Conservation (phyloP, 2,888 invertebrate genomes). For the Mactromeris polynyma region DNA sequence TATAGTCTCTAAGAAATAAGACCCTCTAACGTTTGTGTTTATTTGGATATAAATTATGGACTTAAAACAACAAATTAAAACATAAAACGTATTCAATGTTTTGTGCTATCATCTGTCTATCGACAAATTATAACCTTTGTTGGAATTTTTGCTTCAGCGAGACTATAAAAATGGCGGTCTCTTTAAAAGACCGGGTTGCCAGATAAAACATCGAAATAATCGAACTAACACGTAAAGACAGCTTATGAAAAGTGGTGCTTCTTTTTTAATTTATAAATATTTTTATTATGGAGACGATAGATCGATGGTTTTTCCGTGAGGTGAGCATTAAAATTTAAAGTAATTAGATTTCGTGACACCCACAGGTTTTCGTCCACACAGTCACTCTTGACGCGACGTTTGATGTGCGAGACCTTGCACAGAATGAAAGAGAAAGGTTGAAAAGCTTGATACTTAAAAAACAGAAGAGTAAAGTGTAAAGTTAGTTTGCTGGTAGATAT, state of each 20-base stretch:
- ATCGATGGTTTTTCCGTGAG: slow-evolving; percentile 71
- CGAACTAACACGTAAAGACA: background rate
- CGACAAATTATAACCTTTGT: background rate
- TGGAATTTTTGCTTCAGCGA: background rate
- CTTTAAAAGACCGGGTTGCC: background rate
- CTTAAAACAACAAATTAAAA: background rate
- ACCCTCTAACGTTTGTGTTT: background rate
- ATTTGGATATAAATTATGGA: background rate
- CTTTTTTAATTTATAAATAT: background rate
- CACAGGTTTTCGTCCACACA: too few relatives aligned
- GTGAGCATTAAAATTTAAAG: slow-evolving; percentile 24
- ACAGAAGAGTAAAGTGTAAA: too few relatives aligned
- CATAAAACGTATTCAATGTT: background rate
- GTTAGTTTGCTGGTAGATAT: too few relatives aligned
- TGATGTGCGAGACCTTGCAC: too few relatives aligned
- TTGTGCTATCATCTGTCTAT: background rate
- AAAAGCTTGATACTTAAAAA: too few relatives aligned
- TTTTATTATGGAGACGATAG: slow-evolving; percentile 68
- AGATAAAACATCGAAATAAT: background rate
- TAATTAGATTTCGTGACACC: slow-evolving; percentile 24
- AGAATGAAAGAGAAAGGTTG: too few relatives aligned
- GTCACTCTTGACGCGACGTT: too few relatives aligned
- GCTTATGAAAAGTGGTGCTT: background rate
- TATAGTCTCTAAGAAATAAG: slow-evolving; percentile 11
- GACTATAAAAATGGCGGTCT: slow-evolving; percentile 9